Percentiles rank a stretch among this genome's conserved stretches.
Conservation (phyloP, 2,113 vertebrate genomes). For the Urocitellus parryii region DNA sequence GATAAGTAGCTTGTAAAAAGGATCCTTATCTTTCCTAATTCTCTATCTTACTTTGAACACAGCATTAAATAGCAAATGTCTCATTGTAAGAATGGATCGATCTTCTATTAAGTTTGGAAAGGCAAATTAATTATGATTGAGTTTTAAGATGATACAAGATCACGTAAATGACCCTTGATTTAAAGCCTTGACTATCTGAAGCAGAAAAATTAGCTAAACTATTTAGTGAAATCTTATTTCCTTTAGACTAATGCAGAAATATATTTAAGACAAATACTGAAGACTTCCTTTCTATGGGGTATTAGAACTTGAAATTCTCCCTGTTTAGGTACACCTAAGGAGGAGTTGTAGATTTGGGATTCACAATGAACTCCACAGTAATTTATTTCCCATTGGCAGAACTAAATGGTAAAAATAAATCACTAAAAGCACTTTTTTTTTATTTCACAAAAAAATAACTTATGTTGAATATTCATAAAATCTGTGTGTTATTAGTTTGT, state of each 20-base stretch:
- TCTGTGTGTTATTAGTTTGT: neutral
- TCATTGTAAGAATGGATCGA: neutral
- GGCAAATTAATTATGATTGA: slow-evolving; percentile 50
- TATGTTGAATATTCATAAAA: neutral
- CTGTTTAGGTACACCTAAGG: neutral
- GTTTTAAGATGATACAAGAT: neutral
- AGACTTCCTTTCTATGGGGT: neutral
- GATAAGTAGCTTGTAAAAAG: slow-evolving; percentile 47
- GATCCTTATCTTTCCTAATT: slow-evolving; percentile 67
- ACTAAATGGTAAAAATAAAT: neutral
- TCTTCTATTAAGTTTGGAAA: slow-evolving; percentile 30
- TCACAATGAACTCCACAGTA: neutral
- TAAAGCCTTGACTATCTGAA: neutral
- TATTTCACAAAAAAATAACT: slow-evolving; percentile 15
- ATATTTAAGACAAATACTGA: slow-evolving; percentile 3
- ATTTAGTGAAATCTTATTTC: slow-evolving; percentile 47
- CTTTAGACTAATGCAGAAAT: slow-evolving; percentile 35
- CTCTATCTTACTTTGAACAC: slow-evolving; percentile 42
- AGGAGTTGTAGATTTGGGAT: neutral
- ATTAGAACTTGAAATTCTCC: slow-evolving; percentile 26
- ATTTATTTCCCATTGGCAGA: neutral
- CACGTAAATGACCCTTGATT: neutral
- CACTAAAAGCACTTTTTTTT: neutral
- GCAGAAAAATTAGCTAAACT: slow-evolving; percentile 17
- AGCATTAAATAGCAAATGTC: slow-evolving; percentile 54